Evolutionary conservation across 1,140 invertebrate species (phyloP).

Genomic region (Bacillus rossius): DNA sequence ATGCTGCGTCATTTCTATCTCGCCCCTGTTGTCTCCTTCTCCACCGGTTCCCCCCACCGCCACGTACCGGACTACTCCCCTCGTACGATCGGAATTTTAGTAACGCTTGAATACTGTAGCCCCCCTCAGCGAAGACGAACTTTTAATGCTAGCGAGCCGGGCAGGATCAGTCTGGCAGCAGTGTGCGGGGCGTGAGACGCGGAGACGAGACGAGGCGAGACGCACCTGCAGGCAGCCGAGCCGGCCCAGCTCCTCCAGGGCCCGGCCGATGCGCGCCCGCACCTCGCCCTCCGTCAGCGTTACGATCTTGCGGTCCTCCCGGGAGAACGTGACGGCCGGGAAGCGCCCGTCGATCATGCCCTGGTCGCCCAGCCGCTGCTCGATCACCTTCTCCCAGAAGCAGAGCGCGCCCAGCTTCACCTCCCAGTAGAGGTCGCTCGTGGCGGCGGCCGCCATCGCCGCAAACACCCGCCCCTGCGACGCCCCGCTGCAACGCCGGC

Average conservation of each 20-base stretch:
- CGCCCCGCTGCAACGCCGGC: constrained; percentile 21
- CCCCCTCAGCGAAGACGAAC: too few relatives aligned
- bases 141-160: too few relatives aligned
- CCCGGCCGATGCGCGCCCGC: constrained; percentile 55
- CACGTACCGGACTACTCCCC: too few relatives aligned
- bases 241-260: constrained; percentile 55
- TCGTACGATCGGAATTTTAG: too few relatives aligned
- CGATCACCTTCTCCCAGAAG: constrained; percentile 64
- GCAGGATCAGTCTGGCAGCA: too few relatives aligned
- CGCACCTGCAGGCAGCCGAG: constrained; percentile 58
- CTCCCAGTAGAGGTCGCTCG: constrained; percentile 72
- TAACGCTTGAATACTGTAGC: too few relatives aligned
- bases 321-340: constrained; percentile 70
- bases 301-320: constrained; percentile 68
- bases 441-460: constrained; percentile 54
- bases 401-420: constrained; percentile 62
- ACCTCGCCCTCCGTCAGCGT: constrained; percentile 61
- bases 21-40: too few relatives aligned
- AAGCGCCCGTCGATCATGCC: constrained; percentile 74
- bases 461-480: constrained; percentile 34
- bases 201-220: too few relatives aligned
- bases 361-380: constrained; percentile 57
- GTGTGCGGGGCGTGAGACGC: too few relatives aligned
- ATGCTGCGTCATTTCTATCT: too few relatives aligned
- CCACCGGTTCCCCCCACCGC: too few relatives aligned